Conservation (phyloP, 2,113 vertebrate genomes). For the Eurystomus gularis region DNA sequence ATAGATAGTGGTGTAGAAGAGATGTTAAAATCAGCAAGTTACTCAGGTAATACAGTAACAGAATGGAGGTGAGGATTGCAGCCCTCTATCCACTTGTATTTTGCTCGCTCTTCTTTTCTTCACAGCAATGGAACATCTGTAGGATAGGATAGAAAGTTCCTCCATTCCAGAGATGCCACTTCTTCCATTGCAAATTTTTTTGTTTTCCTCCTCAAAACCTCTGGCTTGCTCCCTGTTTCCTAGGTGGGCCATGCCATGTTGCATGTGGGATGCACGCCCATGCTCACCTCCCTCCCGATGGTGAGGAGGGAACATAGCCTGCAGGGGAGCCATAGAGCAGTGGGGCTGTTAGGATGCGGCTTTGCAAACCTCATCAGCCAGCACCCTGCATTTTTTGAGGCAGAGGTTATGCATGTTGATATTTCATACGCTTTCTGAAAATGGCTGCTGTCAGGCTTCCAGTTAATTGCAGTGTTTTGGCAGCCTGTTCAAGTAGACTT, state of each 20-base stretch:
- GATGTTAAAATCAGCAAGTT: not conserved
- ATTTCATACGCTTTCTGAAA: not conserved
- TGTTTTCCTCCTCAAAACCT: not conserved
- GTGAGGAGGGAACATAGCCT: fast-evolving
- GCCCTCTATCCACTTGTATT: not conserved
- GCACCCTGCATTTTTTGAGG: not conserved
- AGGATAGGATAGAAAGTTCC: not conserved
- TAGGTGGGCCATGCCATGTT: fast-evolving
- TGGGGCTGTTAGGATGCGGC: not conserved
- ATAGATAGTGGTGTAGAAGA: not conserved
- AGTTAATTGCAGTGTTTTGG: not conserved
- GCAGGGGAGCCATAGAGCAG: not conserved
- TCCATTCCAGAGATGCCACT: not conserved
- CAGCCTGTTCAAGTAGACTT: not conserved
- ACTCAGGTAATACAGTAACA: not conserved
- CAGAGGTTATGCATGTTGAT: not conserved
- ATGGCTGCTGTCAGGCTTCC: not conserved
- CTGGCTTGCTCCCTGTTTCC: not conserved
- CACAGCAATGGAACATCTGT: not conserved
- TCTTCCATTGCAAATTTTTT: not conserved
- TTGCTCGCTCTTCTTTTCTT: not conserved
- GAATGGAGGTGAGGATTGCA: not conserved
- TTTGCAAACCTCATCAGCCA: not conserved
- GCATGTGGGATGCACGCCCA: fast-evolving
- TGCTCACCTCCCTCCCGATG: not conserved